phyloP scores from a whole-genome alignment of 2,797 vertebrate species.

The Brachyalestes nurse region DNA sequence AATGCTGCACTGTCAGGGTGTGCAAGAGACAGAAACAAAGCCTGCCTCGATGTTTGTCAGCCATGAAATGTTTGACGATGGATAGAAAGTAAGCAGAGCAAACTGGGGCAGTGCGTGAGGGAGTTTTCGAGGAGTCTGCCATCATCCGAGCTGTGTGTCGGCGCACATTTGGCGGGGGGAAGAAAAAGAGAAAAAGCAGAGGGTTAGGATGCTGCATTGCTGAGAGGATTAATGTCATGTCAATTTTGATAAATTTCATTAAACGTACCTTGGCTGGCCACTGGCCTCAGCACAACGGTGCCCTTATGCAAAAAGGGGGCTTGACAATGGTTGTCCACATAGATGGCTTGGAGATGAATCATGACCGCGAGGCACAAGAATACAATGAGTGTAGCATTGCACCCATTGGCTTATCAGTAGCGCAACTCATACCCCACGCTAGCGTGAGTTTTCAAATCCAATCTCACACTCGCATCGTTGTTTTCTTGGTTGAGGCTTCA shows the following conservation, averaged over 20 bases:
- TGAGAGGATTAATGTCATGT: slow-evolving; percentile 57
- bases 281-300: slow-evolving; percentile 29
- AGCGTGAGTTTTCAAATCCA: slow-evolving; percentile 55
- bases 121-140: slow-evolving; percentile 6
- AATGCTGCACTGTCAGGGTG: neutral
- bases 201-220: slow-evolving; percentile 45
- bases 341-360: slow-evolving; percentile 40
- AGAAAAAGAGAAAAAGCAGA: neutral
- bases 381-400: slow-evolving; percentile 33
- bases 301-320: slow-evolving; percentile 13
- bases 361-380: slow-evolving; percentile 42
- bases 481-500: slow-evolving; percentile 42
- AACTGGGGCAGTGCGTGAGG: slow-evolving; percentile 44
- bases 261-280: slow-evolving; percentile 44
- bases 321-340: slow-evolving; percentile 14
- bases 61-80: slow-evolving; percentile 51
- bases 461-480: neutral
- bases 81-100: slow-evolving; percentile 41
- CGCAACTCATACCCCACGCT: slow-evolving; percentile 23
- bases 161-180: slow-evolving; percentile 44
- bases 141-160: slow-evolving; percentile 49
- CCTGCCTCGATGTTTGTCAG: slow-evolving; percentile 41
- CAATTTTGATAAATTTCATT: slow-evolving; percentile 57
- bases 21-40: slow-evolving; percentile 32
- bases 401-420: slow-evolving; percentile 33